These are phyloP conservation scores for Delichon dasypus DNA, from an alignment of 2,797 vertebrate species.

Conservation along the genomic window DNA sequence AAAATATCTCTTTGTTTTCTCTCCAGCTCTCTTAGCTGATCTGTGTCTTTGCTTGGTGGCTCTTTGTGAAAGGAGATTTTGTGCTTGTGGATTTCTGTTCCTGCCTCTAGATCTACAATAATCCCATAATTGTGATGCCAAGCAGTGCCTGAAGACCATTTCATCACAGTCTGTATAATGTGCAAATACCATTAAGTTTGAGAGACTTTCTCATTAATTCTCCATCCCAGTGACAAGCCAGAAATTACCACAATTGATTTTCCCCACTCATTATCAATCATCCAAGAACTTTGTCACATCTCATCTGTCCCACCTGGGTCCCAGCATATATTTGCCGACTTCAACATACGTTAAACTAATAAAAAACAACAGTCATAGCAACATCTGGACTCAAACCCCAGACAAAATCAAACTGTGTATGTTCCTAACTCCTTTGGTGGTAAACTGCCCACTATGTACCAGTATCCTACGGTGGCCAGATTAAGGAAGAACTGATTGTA, in stretches of 20 bases:
- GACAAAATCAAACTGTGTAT: neutral
- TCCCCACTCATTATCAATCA: slow-evolving; percentile 78
- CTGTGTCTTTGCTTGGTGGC: neutral
- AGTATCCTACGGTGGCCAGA: neutral
- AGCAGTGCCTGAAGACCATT: slow-evolving; percentile 63
- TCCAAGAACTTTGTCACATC: slow-evolving; percentile 75
- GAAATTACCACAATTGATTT: slow-evolving; percentile 84
- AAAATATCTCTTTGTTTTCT: neutral
- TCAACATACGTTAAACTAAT: slow-evolving; percentile 69
- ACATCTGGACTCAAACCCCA: neutral
- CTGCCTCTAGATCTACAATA: neutral
- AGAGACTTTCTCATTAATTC: slow-evolving; percentile 81
- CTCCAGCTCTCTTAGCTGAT: neutral
- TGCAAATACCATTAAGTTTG: slow-evolving; percentile 80
- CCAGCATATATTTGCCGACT: slow-evolving; percentile 45
- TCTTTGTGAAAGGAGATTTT: slow-evolving; percentile 23
- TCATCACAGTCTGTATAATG: slow-evolving; percentile 76
- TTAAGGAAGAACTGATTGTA: neutral
- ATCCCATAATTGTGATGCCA: slow-evolving; percentile 62
- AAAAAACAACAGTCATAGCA: slow-evolving; percentile 23
- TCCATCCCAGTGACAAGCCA: slow-evolving; percentile 72
- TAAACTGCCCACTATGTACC: neutral
- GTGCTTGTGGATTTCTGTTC: slow-evolving; percentile 9
- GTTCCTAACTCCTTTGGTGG: neutral
- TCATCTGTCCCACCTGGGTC: slow-evolving; percentile 73